These are phyloP conservation scores for Pithys albifrons DNA, from an alignment of 2,113 vertebrate genomes.

Conservation along the genomic window DNA sequence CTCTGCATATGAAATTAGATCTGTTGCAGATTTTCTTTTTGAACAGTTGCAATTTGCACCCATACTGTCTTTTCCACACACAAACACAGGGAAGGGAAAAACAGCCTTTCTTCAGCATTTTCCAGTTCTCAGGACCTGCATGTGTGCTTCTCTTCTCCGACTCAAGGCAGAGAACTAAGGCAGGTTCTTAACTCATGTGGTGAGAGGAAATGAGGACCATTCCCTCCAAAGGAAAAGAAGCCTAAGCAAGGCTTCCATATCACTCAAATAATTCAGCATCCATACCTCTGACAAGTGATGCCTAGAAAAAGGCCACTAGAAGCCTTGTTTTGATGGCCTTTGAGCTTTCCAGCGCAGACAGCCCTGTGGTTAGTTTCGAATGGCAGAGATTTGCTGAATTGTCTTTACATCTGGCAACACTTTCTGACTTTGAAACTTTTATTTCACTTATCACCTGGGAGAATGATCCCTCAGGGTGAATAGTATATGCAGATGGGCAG, in stretches of 20 bases:
- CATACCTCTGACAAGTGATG: background rate
- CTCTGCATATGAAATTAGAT: background rate
- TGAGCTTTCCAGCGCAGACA: background rate
- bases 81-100: background rate
- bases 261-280: background rate
- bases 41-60: background rate
- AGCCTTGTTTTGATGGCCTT: background rate
- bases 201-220: background rate
- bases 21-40: background rate
- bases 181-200: background rate
- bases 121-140: background rate
- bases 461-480: background rate
- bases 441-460: background rate
- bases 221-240: background rate
- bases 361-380: background rate
- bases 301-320: background rate
- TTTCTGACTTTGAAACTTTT: background rate
- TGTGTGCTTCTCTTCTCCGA: background rate
- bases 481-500: background rate
- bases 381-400: background rate
- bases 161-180: background rate
- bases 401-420: background rate
- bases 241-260: background rate
- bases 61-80: background rate
- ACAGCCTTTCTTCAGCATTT: background rate